phyloP scores from a whole-genome alignment of 2,797 vertebrate genomes.

The Myotis planiceps region DNA sequence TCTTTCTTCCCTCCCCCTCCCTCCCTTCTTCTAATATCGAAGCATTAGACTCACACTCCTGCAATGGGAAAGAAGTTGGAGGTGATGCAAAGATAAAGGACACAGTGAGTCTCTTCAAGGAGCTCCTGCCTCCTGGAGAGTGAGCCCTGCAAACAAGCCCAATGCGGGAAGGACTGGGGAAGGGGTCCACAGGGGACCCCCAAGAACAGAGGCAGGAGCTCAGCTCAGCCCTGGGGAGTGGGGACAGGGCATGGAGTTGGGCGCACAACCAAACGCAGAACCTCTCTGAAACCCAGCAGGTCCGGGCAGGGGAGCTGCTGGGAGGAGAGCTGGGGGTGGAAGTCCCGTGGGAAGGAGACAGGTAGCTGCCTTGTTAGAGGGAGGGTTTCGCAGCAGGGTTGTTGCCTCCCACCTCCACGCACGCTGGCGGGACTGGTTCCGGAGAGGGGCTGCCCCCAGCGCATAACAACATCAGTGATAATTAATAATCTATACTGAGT shows the following conservation, averaged over 20 bases:
- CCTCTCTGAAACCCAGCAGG: not conserved
- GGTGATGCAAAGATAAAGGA: not conserved
- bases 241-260: not conserved
- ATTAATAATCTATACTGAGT: slow-evolving; percentile 68
- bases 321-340: not conserved
- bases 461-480: slow-evolving; percentile 24
- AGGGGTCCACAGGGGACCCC: not conserved
- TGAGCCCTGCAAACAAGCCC: too few species aligned
- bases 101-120: not conserved
- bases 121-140: not conserved
- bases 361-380: not conserved
- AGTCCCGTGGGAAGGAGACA: not conserved
- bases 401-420: not conserved
- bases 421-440: not conserved
- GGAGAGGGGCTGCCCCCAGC: not conserved
- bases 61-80: not conserved
- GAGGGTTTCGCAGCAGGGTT: not conserved
- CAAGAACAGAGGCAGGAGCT: not conserved
- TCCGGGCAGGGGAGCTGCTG: not conserved
- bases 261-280: not conserved
- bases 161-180: not conserved
- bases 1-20: too few species aligned
- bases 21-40: not conserved
- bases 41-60: not conserved
- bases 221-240: not conserved